phyloP scores from a whole-genome alignment of 2,888 invertebrate species.

The Quadroppia sp. region DNA sequence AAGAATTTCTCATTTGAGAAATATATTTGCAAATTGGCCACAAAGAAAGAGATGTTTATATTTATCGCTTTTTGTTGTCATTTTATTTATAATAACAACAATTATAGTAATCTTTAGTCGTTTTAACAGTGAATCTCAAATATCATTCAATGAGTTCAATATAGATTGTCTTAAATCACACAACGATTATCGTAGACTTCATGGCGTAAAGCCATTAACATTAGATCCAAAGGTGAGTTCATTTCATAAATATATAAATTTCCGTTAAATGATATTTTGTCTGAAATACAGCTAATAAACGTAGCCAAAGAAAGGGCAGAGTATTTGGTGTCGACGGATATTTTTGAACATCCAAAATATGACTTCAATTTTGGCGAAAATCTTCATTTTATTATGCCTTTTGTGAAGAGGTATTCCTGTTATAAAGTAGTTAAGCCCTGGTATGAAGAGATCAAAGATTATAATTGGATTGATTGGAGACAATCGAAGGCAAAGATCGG shows the following conservation, averaged over 20 bases:
- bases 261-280: background rate
- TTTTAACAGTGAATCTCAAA: background rate
- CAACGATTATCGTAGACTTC: constrained; percentile 28
- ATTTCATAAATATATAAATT: background rate
- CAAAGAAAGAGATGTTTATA: background rate
- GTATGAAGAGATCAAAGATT: constrained; percentile 33
- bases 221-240: constrained; percentile 8
- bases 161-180: constrained; percentile 18
- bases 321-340: background rate
- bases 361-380: constrained; percentile 29
- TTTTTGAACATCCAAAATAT: constrained; percentile 8
- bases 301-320: constrained; percentile 29
- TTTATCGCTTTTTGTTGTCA: background rate
- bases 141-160: constrained; percentile 1
- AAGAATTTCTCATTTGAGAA: background rate
- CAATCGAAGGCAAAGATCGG: constrained; percentile 20
- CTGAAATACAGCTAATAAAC: constrained; percentile 3
- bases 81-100: background rate
- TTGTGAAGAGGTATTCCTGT: background rate
- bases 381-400: constrained; percentile 23
- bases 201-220: constrained; percentile 26
- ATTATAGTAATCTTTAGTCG: background rate
- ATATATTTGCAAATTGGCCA: background rate
- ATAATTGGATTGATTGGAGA: background rate
- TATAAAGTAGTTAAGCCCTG: constrained; percentile 27